phyloP scores from a whole-genome alignment of 2,797 vertebrate genomes.

The Sebastiscus albofasciatus region DNA sequence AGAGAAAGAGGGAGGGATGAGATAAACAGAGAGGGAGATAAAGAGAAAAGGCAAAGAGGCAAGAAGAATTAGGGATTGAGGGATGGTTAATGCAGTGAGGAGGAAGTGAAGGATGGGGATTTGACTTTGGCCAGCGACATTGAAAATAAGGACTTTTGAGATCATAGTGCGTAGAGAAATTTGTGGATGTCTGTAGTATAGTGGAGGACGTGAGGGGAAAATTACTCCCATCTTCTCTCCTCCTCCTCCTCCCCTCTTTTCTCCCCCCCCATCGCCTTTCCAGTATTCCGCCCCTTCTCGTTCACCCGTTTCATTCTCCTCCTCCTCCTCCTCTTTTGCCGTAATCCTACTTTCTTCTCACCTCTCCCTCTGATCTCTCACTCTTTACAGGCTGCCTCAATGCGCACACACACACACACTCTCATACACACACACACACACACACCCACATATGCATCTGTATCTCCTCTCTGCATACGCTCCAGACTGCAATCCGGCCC shows the following conservation, averaged over 20 bases:
- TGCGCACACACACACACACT: constrained; percentile 1
- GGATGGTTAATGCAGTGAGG: constrained; percentile 58
- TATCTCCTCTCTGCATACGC: constrained; percentile 74
- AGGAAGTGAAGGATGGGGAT: constrained; percentile 58
- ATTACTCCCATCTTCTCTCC: constrained; percentile 41
- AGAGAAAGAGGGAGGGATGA: constrained; percentile 45
- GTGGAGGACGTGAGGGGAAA: constrained; percentile 3
- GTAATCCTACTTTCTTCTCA: constrained; percentile 67
- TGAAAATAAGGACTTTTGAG: constrained; percentile 62
- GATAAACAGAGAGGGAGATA: constrained; percentile 64
- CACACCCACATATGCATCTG: constrained; percentile 40
- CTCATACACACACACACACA: constrained; percentile 22
- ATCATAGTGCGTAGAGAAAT: constrained; percentile 42
- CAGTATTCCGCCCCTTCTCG: constrained; percentile 23
- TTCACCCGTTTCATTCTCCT: constrained; percentile 44
- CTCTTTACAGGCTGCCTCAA: constrained; percentile 51
- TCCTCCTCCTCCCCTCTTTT: constrained; percentile 17
- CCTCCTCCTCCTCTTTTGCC: constrained; percentile 50
- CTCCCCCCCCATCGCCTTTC: constrained; percentile 17
- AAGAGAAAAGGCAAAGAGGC: constrained; percentile 54
- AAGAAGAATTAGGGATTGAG: constrained; percentile 67
- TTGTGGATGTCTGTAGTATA: constrained; percentile 21
- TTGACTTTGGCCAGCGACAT: constrained; percentile 70
- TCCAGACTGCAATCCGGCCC: constrained; percentile 67
- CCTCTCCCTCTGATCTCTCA: constrained; percentile 68